Percentiles rank a stretch among this genome's conserved stretches.
These are phyloP conservation scores for Synergus laeviventris DNA, from an alignment of 2,888 invertebrate species.

Conservation along the genomic window DNA sequence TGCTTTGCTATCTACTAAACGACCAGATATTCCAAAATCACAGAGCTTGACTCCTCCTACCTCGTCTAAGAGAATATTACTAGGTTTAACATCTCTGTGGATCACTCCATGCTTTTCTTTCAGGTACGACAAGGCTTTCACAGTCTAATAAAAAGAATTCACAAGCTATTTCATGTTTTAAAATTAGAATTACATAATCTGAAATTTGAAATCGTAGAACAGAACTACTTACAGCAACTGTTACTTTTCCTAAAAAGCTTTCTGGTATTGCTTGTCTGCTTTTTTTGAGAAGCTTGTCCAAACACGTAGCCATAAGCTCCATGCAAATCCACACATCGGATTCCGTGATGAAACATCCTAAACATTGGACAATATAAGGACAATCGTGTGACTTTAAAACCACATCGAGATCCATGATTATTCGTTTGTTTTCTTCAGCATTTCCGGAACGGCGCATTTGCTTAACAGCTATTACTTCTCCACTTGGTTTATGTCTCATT, in stretches of 20 bases:
- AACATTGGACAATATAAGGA: conserved; percentile 96
- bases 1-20: conserved; percentile 98
- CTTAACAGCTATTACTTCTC: conserved; percentile 95
- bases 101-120: conserved; percentile 98
- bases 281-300: conserved; percentile 95
- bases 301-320: conserved; percentile 99
- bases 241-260: conserved; percentile 96
- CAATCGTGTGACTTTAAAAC: conserved; percentile 98
- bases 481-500: conserved; percentile 93
- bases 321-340: conserved; percentile 99
- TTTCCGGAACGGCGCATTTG: conserved; percentile 99
- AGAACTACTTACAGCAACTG: conserved; percentile 89
- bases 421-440: conserved; percentile 97
- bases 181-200: too few species aligned
- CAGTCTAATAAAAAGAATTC: conserved; percentile 81
- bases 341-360: conserved; percentile 98
- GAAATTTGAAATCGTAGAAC: not conserved
- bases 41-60: conserved; percentile 97
- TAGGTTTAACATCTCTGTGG: conserved; percentile 98
- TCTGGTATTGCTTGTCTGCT: conserved; percentile 95
- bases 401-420: conserved; percentile 99
- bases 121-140: conserved; percentile 97
- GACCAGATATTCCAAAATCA: conserved; percentile 99
- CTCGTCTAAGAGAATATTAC: conserved; percentile 97
- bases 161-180: too few species aligned